Percentiles rank a stretch among this genome's conserved stretches.
phyloP scores from a whole-genome alignment of 2,888 invertebrate species.

The Carabus problematicus region DNA sequence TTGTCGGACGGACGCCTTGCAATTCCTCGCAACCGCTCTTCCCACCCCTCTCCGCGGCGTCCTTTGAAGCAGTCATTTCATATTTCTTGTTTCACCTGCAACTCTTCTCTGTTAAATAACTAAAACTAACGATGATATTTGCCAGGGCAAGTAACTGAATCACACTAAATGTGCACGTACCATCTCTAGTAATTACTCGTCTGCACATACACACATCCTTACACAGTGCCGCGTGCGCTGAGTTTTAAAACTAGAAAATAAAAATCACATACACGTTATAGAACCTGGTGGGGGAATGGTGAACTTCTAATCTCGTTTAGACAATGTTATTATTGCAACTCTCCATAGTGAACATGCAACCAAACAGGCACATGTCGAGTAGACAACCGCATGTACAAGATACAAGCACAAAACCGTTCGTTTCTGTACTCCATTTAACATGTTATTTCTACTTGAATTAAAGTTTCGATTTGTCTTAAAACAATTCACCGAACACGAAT shows the following conservation, averaged over 20 bases:
- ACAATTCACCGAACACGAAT: conserved; percentile 25
- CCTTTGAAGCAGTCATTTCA: too few relatives aligned
- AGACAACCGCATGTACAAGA: neutral
- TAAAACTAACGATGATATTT: conserved; percentile 39
- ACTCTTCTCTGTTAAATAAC: conserved; percentile 14
- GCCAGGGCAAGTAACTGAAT: conserved; percentile 34
- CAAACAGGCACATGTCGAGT: neutral
- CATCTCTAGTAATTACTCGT: conserved; percentile 33
- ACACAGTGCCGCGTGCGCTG: neutral
- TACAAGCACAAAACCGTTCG: conserved; percentile 9
- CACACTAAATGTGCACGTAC: conserved; percentile 39
- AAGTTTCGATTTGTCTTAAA: conserved; percentile 40
- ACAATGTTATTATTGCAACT: conserved; percentile 39
- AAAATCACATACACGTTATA: neutral
- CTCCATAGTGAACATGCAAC: conserved; percentile 35
- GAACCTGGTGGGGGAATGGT: neutral
- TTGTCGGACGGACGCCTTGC: too few relatives aligned
- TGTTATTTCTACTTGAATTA: conserved; percentile 35
- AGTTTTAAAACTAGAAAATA: neutral
- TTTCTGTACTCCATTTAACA: conserved; percentile 26
- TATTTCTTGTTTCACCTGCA: too few relatives aligned
- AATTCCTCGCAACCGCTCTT: too few relatives aligned
- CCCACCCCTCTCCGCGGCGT: too few relatives aligned
- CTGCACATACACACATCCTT: conserved; percentile 14
- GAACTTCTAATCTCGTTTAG: conserved; percentile 35